Conservation (phyloP, 2,888 invertebrate species). For the Pterostichus madidus region DNA sequence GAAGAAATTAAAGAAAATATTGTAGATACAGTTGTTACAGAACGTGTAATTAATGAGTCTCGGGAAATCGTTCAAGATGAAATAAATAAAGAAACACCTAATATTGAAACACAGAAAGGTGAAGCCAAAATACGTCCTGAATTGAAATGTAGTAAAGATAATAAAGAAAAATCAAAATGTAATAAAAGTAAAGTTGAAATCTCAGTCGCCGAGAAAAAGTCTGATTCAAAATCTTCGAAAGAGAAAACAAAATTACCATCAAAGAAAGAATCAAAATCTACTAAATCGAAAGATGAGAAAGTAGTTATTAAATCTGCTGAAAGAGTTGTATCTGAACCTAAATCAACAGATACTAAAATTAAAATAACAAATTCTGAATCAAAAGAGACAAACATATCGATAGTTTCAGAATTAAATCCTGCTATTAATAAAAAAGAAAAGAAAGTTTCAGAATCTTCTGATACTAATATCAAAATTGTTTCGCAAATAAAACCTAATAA, state of each 20-base stretch:
- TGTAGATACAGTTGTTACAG: neutral
- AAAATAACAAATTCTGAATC: neutral
- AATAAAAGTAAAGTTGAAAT: too few species aligned
- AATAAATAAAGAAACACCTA: too few species aligned
- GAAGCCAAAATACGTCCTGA: neutral
- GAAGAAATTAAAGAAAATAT: too few species aligned
- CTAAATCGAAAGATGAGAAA: slow-evolving; percentile 50
- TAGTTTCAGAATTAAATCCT: neutral
- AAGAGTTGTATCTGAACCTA: slow-evolving; percentile 60
- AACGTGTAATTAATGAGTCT: neutral
- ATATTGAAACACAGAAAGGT: neutral
- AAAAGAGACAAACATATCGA: neutral
- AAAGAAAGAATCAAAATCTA: neutral
- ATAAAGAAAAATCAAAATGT: neutral
- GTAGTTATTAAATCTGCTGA: neutral
- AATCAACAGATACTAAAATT: slow-evolving; percentile 64
- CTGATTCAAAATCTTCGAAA: neutral
- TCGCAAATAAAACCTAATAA: neutral
- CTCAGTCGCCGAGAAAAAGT: too few species aligned
- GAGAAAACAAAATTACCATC: neutral
- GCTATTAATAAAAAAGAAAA: neutral
- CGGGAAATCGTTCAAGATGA: neutral
- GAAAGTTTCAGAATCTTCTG: neutral
- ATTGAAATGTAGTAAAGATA: neutral
- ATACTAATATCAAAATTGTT: slow-evolving; percentile 15